Evolutionary conservation across 2,113 vertebrate genomes (phyloP).

Genomic region (Vireo altiloquus): DNA sequence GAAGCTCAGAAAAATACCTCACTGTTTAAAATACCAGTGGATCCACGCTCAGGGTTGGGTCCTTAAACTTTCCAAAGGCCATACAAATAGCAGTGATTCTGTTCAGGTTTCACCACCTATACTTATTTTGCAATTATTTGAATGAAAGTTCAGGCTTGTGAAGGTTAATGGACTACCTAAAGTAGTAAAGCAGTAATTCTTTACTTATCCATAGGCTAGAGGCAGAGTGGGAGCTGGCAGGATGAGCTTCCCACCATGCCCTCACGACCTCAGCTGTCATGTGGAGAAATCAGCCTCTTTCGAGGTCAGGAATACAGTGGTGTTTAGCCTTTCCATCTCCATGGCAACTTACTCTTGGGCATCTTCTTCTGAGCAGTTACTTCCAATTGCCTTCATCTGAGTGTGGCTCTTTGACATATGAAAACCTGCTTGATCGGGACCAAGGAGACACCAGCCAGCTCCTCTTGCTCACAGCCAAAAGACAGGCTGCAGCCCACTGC

Average conservation of each 20-base stretch:
- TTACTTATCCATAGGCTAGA: constrained; percentile 39
- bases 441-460: neutral
- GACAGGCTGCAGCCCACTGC: neutral
- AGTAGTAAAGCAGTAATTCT: constrained; percentile 58
- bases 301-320: constrained; percentile 16
- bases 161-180: constrained; percentile 74
- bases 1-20: neutral
- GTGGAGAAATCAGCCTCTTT: constrained; percentile 56
- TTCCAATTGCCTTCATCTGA: constrained; percentile 54
- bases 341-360: constrained; percentile 67
- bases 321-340: constrained; percentile 68
- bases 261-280: constrained; percentile 32
- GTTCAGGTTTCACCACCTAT: constrained; percentile 42
- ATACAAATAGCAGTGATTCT: constrained; percentile 38
- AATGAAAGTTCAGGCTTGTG: constrained; percentile 61
- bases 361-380: constrained; percentile 56
- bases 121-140: constrained; percentile 63
- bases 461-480: neutral
- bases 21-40: neutral
- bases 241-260: constrained; percentile 23
- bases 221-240: neutral
- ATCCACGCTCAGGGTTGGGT: neutral
- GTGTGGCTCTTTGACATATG: constrained; percentile 53
- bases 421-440: constrained; percentile 24
- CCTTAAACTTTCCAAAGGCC: constrained; percentile 49